Evolutionary conservation across 1,140 invertebrate genomes (phyloP).

Genomic region (Drosophila nigromelanica): DNA sequence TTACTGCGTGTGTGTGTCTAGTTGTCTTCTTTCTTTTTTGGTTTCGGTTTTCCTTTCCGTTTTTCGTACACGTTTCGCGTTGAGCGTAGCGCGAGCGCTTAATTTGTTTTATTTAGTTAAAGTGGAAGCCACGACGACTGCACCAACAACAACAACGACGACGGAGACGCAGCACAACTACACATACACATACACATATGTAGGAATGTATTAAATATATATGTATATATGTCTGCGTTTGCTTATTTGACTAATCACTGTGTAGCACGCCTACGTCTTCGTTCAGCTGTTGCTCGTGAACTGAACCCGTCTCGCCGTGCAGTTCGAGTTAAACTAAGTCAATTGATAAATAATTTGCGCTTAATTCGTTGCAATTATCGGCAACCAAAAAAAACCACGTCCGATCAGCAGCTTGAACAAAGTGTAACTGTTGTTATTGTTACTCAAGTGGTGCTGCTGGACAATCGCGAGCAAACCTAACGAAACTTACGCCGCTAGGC

Average conservation of each 20-base stretch:
- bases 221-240: slow-evolving; percentile 14
- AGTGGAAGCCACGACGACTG: slow-evolving; percentile 54
- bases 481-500: slow-evolving; percentile 14
- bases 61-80: slow-evolving; percentile 36
- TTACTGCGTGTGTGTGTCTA: not conserved
- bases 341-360: slow-evolving; percentile 30
- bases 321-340: slow-evolving; percentile 25
- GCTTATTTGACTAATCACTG: slow-evolving; percentile 29
- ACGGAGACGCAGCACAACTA: slow-evolving; percentile 18
- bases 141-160: slow-evolving; percentile 5
- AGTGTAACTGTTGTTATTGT: slow-evolving; percentile 44
- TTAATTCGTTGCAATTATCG: slow-evolving; percentile 8
- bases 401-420: slow-evolving; percentile 43
- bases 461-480: slow-evolving; percentile 19
- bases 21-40: slow-evolving; percentile 19
- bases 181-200: slow-evolving; percentile 32
- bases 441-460: slow-evolving; percentile 35
- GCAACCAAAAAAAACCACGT: slow-evolving; percentile 21
- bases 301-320: slow-evolving; percentile 11
- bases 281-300: slow-evolving; percentile 12
- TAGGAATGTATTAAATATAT: slow-evolving; percentile 1
- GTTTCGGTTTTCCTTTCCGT: slow-evolving; percentile 29
- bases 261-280: slow-evolving; percentile 10
- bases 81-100: slow-evolving; percentile 45
- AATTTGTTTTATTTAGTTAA: slow-evolving; percentile 66